phyloP scores from a whole-genome alignment of 2,113 vertebrate genomes.

The Eonycteris spelaea region DNA sequence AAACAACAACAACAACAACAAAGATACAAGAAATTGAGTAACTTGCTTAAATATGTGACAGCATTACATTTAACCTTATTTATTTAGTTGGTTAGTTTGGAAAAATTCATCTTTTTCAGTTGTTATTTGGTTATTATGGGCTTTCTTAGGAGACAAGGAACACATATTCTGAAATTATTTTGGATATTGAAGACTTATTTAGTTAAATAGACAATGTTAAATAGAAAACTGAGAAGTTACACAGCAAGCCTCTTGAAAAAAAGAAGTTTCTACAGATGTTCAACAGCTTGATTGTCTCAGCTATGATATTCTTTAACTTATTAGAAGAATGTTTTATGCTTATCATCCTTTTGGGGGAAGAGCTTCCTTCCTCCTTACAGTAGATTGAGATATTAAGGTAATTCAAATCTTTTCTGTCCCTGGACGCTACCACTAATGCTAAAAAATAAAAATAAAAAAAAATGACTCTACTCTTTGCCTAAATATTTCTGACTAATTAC shows the following conservation, averaged over 20 bases:
- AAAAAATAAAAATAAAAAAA: no score
- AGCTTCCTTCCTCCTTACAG: not conserved
- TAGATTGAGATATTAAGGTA: no score
- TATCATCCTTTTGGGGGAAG: not conserved
- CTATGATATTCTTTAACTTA: not conserved
- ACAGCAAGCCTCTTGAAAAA: not conserved
- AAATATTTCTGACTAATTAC: not conserved
- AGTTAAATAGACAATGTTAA: not conserved
- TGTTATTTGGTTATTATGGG: not conserved
- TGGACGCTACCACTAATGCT: accelerated
- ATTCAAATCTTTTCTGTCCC: not conserved
- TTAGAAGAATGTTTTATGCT: not conserved
- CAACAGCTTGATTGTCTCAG: not conserved
- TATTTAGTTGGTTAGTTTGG: not conserved
- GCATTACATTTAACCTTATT: not conserved
- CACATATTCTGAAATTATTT: not conserved
- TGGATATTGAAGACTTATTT: not conserved
- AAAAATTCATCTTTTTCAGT: not conserved
- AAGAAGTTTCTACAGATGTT: not conserved
- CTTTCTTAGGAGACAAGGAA: not conserved
- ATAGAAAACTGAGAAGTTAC: not conserved
- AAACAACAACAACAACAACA: not conserved
- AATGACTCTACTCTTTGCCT: not conserved
- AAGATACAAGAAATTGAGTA: not conserved
- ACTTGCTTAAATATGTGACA: not conserved